A percentile compares a stretch with the other conserved stretches of the same genome.
These are phyloP conservation scores for Polymixis flavicincta DNA, from an alignment of 2,888 invertebrate genomes.

Conservation along the genomic window DNA sequence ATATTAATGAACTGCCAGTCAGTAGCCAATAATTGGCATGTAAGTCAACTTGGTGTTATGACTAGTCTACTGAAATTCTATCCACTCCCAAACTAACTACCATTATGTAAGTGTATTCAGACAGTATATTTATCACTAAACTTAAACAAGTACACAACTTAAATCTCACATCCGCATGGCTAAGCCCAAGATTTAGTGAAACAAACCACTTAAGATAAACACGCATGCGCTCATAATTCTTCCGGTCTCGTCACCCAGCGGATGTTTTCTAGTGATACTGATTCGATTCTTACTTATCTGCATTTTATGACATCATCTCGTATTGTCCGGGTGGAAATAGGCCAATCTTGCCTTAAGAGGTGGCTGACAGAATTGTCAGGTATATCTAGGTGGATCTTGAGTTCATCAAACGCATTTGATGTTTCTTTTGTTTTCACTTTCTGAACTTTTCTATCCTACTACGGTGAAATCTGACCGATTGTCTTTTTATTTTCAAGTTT, in stretches of 20 bases:
- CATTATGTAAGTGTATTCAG: conserved; percentile 20
- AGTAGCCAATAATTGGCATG: conserved; percentile 2
- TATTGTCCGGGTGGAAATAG: conserved; percentile 47
- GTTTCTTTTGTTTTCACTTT: conserved; percentile 16
- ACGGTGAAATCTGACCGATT: background rate
- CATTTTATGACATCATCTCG: conserved; percentile 59
- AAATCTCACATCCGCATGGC: conserved; percentile 61
- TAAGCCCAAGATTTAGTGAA: conserved; percentile 56
- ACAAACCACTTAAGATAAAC: conserved; percentile 63
- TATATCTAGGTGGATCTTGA: conserved; percentile 28
- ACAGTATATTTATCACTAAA: conserved; percentile 56
- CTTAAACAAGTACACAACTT: conserved; percentile 52
- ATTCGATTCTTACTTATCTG: conserved; percentile 61
- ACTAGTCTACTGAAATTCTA: background rate
- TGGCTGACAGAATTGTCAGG: conserved; percentile 40
- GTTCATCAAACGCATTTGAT: background rate
- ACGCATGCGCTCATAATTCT: conserved; percentile 50
- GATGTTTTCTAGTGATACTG: conserved; percentile 63
- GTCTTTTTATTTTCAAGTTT: background rate
- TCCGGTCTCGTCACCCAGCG: conserved; percentile 59
- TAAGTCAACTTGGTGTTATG: background rate
- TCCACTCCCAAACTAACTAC: conserved; percentile 20
- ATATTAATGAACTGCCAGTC: background rate
- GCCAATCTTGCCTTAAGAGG: conserved; percentile 34
- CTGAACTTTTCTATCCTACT: background rate